Evolutionary conservation across 2,888 invertebrate genomes (phyloP).

Genomic region (Selenia dentaria): DNA sequence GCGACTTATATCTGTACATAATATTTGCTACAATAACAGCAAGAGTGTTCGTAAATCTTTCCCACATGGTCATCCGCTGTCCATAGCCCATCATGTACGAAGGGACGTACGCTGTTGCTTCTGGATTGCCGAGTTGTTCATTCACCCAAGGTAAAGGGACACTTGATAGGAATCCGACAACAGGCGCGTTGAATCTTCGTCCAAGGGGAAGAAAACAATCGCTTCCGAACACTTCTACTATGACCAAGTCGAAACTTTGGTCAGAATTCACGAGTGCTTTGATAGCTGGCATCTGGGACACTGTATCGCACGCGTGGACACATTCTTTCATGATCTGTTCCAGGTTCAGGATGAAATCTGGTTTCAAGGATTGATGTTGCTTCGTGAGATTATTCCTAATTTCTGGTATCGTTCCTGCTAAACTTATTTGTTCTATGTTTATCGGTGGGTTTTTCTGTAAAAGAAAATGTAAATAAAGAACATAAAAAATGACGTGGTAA

Average conservation of each 20-base stretch:
- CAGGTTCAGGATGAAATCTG: constrained; percentile 66
- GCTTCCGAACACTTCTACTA: constrained; percentile 81
- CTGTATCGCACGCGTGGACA: constrained; percentile 71
- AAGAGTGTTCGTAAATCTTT: constrained; percentile 75
- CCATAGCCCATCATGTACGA: constrained; percentile 81
- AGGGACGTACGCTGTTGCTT: constrained; percentile 83
- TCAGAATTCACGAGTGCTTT: constrained; percentile 65
- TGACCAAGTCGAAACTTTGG: constrained; percentile 65
- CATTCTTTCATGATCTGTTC: constrained; percentile 77
- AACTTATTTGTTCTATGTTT: constrained; percentile 72
- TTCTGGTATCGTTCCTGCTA: constrained; percentile 78
- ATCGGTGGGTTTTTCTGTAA: constrained; percentile 72
- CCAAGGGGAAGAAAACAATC: constrained; percentile 85
- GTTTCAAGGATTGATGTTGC: constrained; percentile 60
- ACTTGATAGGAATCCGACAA: constrained; percentile 80
- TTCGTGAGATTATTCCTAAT: constrained; percentile 70
- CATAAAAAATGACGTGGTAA: too few species aligned
- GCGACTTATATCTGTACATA: constrained; percentile 68
- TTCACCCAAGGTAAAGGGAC: constrained; percentile 83
- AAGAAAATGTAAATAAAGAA: constrained; percentile 6
- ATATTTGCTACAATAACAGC: constrained; percentile 67
- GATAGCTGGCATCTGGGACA: constrained; percentile 66
- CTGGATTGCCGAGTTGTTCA: constrained; percentile 82
- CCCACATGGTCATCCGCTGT: constrained; percentile 75
- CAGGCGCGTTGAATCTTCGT: constrained; percentile 77